Percentiles rank a stretch among this genome's conserved stretches.
Conservation (phyloP, 2,797 vertebrate genomes). For the Scomberomorus guttatus region DNA sequence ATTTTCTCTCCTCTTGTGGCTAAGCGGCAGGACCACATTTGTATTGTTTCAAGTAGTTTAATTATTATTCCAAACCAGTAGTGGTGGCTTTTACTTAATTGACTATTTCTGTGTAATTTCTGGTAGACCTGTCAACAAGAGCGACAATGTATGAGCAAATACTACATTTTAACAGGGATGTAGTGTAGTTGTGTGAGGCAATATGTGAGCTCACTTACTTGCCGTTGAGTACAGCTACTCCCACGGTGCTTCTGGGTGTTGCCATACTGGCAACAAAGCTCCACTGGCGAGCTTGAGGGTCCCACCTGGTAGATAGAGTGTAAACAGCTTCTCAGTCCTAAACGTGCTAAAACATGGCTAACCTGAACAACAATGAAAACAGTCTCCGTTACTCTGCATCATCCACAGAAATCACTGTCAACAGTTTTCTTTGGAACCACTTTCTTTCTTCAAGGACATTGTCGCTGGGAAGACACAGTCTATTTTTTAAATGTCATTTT, state of each 20-base stretch:
- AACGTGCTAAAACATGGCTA: not conserved
- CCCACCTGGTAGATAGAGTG: conserved; percentile 78
- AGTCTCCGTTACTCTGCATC: not conserved
- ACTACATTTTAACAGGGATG: conserved; percentile 12
- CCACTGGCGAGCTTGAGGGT: conserved; percentile 98
- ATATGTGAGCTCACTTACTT: conserved; percentile 87
- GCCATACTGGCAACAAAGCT: conserved; percentile 99
- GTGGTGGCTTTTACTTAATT: not conserved
- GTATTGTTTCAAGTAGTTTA: not conserved
- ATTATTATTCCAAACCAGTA: not conserved
- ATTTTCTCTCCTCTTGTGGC: not conserved
- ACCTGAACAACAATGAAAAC: conserved; percentile 1
- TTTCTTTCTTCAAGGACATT: not conserved
- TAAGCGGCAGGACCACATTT: not conserved
- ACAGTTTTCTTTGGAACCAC: not conserved
- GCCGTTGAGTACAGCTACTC: conserved; percentile 94
- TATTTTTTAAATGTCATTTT: not conserved
- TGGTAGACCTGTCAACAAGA: too few relatives aligned
- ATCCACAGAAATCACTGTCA: not conserved
- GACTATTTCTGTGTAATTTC: not conserved
- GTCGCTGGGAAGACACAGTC: not conserved
- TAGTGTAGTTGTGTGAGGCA: not conserved
- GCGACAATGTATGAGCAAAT: not conserved
- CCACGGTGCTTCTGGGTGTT: conserved; percentile 96
- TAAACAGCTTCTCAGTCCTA: conserved; percentile 9